phyloP scores from a whole-genome alignment of 2,888 invertebrate genomes.

The Ormia ochracea region DNA sequence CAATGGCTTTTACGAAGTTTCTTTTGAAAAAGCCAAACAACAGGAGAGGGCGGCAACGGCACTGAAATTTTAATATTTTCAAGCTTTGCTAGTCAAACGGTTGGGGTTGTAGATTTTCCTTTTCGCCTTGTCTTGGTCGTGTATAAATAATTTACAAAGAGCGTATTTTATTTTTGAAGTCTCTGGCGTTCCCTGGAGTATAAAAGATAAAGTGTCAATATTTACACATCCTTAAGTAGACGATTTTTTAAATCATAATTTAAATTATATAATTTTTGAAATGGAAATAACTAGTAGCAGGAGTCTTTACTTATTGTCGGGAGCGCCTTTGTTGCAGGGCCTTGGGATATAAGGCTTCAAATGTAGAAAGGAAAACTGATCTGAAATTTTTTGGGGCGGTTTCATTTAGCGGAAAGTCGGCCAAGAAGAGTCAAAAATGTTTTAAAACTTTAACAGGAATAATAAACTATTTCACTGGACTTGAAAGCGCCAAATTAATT shows the following conservation, averaged over 20 bases:
- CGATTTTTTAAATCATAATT: background rate
- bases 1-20: slow-evolving; percentile 48
- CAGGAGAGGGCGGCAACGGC: background rate
- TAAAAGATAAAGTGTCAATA: slow-evolving; percentile 24
- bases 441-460: too few species aligned
- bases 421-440: too few species aligned
- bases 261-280: background rate
- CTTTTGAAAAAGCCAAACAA: background rate
- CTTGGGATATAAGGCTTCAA: too few species aligned
- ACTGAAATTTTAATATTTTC: slow-evolving; percentile 1
- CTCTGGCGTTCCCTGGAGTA: background rate
- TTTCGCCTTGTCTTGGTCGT: background rate
- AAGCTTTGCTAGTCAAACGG: slow-evolving; percentile 34
- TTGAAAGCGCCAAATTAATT: too few species aligned
- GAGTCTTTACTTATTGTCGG: too few species aligned
- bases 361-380: too few species aligned
- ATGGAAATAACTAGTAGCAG: too few species aligned
- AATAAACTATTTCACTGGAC: too few species aligned
- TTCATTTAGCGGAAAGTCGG: too few species aligned
- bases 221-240: background rate
- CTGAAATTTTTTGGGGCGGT: too few species aligned
- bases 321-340: too few species aligned
- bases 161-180: background rate
- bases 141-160: background rate
- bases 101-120: background rate